These are phyloP conservation scores for Drosophila lutescens DNA, from an alignment of 2,888 invertebrate species.

Conservation along the genomic window DNA sequence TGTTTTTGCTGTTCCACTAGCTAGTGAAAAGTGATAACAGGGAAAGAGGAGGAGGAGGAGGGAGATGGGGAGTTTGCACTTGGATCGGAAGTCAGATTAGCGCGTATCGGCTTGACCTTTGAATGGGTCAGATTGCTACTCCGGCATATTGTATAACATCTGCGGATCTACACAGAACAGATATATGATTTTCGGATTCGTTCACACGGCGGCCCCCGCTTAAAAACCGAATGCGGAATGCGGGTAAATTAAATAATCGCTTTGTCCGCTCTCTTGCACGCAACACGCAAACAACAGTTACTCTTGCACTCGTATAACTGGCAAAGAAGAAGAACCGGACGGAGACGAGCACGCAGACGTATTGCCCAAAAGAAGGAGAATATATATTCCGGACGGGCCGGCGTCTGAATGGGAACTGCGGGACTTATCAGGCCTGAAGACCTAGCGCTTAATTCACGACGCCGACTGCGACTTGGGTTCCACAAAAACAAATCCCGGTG, in stretches of 20 bases:
- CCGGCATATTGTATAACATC: slow-evolving; percentile 38
- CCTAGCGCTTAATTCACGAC: slow-evolving; percentile 63
- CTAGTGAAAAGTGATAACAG: slow-evolving; percentile 18
- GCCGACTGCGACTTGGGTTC: slow-evolving; percentile 49
- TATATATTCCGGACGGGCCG: slow-evolving; percentile 34
- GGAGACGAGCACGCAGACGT: slow-evolving; percentile 16
- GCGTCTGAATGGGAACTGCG: slow-evolving; percentile 34
- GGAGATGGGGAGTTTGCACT: slow-evolving; percentile 23
- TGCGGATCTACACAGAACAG: slow-evolving; percentile 24
- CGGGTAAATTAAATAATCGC: slow-evolving; percentile 63
- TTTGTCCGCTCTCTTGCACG: slow-evolving; percentile 34
- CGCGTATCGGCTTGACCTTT: slow-evolving; percentile 41
- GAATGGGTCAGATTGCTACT: slow-evolving; percentile 19
- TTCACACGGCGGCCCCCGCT: slow-evolving; percentile 12
- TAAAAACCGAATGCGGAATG: slow-evolving; percentile 33
- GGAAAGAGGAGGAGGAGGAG: neutral
- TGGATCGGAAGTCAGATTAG: slow-evolving; percentile 24
- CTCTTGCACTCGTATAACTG: slow-evolving; percentile 28
- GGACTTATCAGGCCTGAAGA: slow-evolving; percentile 74
- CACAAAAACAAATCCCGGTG: slow-evolving; percentile 64
- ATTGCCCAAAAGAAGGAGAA: slow-evolving; percentile 1
- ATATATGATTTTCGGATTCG: slow-evolving; percentile 22
- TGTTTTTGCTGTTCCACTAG: slow-evolving; percentile 35
- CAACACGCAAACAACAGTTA: slow-evolving; percentile 72
- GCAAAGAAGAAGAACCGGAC: slow-evolving; percentile 33